Evolutionary conservation across 1,140 invertebrate genomes (phyloP).

Genomic region (Episyrphus balteatus): DNA sequence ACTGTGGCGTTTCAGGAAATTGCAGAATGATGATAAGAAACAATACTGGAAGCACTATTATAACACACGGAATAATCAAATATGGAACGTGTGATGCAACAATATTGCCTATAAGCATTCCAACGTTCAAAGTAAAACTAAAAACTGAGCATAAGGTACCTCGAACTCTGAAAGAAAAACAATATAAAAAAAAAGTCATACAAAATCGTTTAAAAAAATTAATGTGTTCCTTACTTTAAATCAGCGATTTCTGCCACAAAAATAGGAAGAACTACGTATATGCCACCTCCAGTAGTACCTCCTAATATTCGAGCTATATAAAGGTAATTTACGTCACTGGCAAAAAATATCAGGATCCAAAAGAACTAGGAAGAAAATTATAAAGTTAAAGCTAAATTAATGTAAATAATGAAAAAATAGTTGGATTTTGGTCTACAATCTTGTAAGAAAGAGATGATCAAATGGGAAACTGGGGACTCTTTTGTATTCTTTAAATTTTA

Average conservation of each 20-base stretch:
- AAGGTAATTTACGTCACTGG: constrained; percentile 22
- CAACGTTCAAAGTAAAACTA: constrained; percentile 17
- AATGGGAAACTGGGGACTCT: no score
- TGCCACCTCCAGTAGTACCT: constrained; percentile 32
- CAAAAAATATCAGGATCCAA: constrained; percentile 28
- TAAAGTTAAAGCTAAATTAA: no score
- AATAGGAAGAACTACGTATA: constrained; percentile 24
- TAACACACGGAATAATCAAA: constrained; percentile 19
- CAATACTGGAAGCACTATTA: constrained; percentile 17
- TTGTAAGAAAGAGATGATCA: no score
- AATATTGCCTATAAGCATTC: constrained; percentile 25
- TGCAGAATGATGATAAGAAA: constrained; percentile 15
- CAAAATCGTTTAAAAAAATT: no score
- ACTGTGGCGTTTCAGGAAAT: constrained; percentile 26
- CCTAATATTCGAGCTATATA: constrained; percentile 33
- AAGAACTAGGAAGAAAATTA: constrained; percentile 17
- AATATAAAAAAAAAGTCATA: no score
- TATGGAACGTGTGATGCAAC: constrained; percentile 23
- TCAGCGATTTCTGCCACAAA: constrained; percentile 34
- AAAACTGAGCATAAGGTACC: constrained; percentile 28
- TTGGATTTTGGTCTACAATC: no score
- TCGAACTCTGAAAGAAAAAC: constrained; percentile 15
- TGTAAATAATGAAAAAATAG: no score
- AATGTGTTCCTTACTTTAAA: constrained; percentile 21
- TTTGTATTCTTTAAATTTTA: no score